A percentile compares a stretch with the other conserved stretches of the same genome.
These are phyloP conservation scores for Erpobdella octoculata DNA, from an alignment of 2,888 invertebrate species.

Conservation along the genomic window DNA sequence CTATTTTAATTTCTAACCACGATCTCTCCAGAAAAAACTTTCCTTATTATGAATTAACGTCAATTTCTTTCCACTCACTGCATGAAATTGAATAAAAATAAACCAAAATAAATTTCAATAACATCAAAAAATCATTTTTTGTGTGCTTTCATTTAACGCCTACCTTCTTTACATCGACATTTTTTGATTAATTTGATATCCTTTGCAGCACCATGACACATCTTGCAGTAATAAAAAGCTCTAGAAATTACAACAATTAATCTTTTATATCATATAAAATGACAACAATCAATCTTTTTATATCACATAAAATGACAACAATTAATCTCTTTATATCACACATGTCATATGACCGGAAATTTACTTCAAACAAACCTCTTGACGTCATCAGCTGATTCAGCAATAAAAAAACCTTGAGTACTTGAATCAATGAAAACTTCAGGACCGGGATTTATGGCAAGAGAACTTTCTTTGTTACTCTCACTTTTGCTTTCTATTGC, in stretches of 20 bases:
- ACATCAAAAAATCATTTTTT: not conserved
- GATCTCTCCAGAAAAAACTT: constrained; percentile 20
- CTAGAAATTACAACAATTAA: constrained; percentile 16
- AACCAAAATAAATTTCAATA: not conserved
- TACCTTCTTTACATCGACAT: constrained; percentile 99
- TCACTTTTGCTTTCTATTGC: constrained; percentile 78
- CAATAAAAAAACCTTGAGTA: constrained; percentile 99
- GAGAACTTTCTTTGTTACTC: constrained; percentile 77
- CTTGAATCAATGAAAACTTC: constrained; percentile 88
- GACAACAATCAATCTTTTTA: not conserved
- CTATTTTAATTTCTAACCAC: too few species aligned
- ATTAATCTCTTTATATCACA: not conserved
- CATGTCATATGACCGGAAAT: not conserved
- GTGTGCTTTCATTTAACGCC: not conserved
- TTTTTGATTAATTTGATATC: constrained; percentile 98
- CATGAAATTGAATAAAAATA: not conserved
- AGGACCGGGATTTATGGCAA: constrained; percentile 84
- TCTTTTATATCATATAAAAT: not conserved
- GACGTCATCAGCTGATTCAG: constrained; percentile 98
- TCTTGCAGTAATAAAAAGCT: constrained; percentile 74
- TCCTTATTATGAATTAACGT: constrained; percentile 25
- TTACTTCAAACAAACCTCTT: constrained; percentile 70
- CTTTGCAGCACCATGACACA: constrained; percentile 94
- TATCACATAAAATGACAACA: not conserved
- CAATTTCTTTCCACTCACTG: constrained; percentile 22